These are phyloP conservation scores for Axea sp. DNA, from an alignment of 2,888 invertebrate genomes.

Conservation along the genomic window DNA sequence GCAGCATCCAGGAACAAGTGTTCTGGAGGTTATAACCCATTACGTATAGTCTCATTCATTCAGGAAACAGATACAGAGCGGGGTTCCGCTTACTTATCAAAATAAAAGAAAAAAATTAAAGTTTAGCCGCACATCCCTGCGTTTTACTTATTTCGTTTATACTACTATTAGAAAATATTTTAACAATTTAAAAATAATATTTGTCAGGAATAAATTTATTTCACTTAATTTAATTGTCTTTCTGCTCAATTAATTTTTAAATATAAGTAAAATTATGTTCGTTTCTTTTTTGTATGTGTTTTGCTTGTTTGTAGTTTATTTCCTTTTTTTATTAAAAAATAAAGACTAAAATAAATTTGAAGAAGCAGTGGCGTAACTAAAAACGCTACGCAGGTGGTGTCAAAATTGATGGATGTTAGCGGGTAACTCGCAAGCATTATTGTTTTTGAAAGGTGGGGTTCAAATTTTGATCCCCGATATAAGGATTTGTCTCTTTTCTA, in stretches of 20 bases:
- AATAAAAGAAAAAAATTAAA: slow-evolving; percentile 33
- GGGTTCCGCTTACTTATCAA: slow-evolving; percentile 17
- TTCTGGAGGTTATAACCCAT: slow-evolving; percentile 59
- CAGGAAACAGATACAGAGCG: slow-evolving; percentile 33
- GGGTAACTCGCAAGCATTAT: slow-evolving; percentile 45
- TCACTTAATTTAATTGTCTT: not conserved
- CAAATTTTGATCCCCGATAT: slow-evolving; percentile 54
- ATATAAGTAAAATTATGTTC: no score
- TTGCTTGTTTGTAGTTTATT: no score
- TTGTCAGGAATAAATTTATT: not conserved
- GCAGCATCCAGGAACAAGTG: slow-evolving; percentile 49
- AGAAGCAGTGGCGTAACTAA: no score
- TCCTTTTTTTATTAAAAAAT: no score
- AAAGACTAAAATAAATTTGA: no score
- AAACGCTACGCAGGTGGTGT: slow-evolving; percentile 32
- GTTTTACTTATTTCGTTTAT: not conserved
- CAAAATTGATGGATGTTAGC: slow-evolving; percentile 59
- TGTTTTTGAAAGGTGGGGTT: slow-evolving; percentile 46
- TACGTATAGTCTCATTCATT: slow-evolving; percentile 39
- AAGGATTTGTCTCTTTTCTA: slow-evolving; percentile 32
- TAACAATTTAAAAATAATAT: no score
- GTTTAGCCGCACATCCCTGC: no score
- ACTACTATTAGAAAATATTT: not conserved
- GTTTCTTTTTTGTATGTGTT: no score
- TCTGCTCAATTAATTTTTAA: no score